Evolutionary conservation across 2,888 invertebrate species (phyloP).

Genomic region (Pasiphila rectangulata): DNA sequence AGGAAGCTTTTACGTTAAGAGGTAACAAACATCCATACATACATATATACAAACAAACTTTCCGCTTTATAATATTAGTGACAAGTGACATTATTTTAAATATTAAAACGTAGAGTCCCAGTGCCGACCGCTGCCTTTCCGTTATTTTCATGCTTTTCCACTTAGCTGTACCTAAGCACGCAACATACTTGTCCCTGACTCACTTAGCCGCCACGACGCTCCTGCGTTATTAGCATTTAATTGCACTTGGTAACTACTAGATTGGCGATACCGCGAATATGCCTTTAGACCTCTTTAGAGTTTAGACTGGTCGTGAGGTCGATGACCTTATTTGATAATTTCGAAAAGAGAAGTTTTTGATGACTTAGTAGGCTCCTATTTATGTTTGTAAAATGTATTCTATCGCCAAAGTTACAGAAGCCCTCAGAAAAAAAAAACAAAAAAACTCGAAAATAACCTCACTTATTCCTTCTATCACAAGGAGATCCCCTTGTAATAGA

Average conservation of each 20-base stretch:
- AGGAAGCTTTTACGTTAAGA: too few species aligned
- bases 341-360: slow-evolving; percentile 7
- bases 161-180: slow-evolving; percentile 36
- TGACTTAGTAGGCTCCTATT: neutral
- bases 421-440: too few species aligned
- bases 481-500: too few species aligned
- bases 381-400: neutral
- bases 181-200: slow-evolving; percentile 51
- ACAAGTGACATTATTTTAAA: too few species aligned
- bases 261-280: slow-evolving; percentile 46
- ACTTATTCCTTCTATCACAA: too few species aligned
- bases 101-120: too few species aligned
- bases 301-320: slow-evolving; percentile 28
- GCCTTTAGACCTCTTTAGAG: slow-evolving; percentile 25
- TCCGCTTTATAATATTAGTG: too few species aligned
- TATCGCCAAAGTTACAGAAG: too few species aligned
- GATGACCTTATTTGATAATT: slow-evolving; percentile 35
- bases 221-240: slow-evolving; percentile 56
- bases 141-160: slow-evolving; percentile 2
- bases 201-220: slow-evolving; percentile 40
- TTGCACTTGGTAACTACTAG: slow-evolving; percentile 41
- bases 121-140: too few species aligned
- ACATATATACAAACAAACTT: too few species aligned
- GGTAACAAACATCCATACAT: too few species aligned
- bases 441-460: too few species aligned